Conservation (phyloP, 2,113 vertebrate species). For the Pelusios castaneus region DNA sequence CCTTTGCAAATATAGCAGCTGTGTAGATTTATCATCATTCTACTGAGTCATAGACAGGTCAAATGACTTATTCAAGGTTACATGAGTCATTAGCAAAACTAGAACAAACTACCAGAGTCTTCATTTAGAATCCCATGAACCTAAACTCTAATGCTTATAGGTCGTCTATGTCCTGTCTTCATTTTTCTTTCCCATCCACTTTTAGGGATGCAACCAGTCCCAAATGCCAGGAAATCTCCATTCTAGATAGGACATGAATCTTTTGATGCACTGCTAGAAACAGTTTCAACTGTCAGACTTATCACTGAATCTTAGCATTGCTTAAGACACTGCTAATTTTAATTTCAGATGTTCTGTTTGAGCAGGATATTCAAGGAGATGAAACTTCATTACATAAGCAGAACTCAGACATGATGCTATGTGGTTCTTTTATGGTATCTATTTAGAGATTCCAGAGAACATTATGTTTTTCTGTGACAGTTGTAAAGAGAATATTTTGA, state of each 20-base stretch:
- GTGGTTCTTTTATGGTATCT: constrained; percentile 16
- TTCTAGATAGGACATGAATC: neutral
- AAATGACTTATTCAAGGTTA: neutral
- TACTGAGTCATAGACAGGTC: neutral
- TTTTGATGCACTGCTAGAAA: constrained; percentile 1
- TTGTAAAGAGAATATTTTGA: neutral
- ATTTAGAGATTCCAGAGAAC: constrained; percentile 32
- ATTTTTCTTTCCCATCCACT: neutral
- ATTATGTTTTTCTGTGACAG: neutral
- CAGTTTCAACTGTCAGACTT: neutral
- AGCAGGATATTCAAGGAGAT: constrained; percentile 50
- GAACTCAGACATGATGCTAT: constrained; percentile 30
- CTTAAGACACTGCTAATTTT: constrained; percentile 29
- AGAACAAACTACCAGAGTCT: neutral
- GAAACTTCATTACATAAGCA: constrained; percentile 45
- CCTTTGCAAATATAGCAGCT: neutral
- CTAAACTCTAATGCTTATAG: neutral
- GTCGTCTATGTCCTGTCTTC: neutral
- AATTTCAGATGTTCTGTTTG: constrained; percentile 54
- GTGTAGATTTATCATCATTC: neutral
- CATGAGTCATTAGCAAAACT: neutral
- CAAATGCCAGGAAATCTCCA: constrained; percentile 4
- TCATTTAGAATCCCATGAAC: neutral
- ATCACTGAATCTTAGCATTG: constrained; percentile 3
- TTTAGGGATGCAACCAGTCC: neutral